Base-by-base conservation (phyloP, 2,797 vertebrate species). In the Crypturellus tataupa region DNA sequence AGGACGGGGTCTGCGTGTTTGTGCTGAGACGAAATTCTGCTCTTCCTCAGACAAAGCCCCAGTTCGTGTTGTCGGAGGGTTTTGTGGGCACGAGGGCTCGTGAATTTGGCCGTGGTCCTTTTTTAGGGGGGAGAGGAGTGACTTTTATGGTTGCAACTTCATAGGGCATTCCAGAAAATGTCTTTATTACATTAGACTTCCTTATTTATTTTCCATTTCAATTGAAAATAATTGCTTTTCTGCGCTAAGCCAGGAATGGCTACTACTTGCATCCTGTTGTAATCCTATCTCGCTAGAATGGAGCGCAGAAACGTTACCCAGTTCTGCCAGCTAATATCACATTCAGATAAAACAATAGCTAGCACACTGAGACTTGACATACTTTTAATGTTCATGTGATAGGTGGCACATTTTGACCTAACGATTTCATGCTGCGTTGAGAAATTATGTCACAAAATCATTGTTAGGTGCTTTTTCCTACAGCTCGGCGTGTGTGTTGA, bases 341-440 rank as follows among this genome's bases (percentile, higher is more conserved):
- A 5, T 96, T 96, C 83, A 91, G 94, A 95, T 96, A 96, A 97
- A 95, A 96, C 96, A 97, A 97, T 96, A 94, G 91, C 78, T 95
- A 12, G 20, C 94, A 90, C 93, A 93, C 95, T 95, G 95, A 95
- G 95, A 96, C 91, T 95, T 96, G 96, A 96, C 95, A 95, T 75
- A 96, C 95, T 95, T 96, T 97, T 95, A 96, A 96, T 97, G 94
- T 95, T 96, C 95, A 56, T 96, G 89, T 96, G 94, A 93, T 94
- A 97, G 87, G 94, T 96, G 94, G 94, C 94, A 96, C 95, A 53
- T 96, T 96, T 94, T 97, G 96, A 97, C 94, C 95, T 96, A 96
- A 96, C 27, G 94, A 94, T 96, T 96, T 96, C 96, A 85, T 85
- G 95, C 94, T 96, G 93, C 0, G 37, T 89, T 78, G 93, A 94